A percentile compares a stretch with the other conserved stretches of the same genome.
phyloP scores from a whole-genome alignment of 2,113 vertebrate species.

The Erpornis zantholeuca region DNA sequence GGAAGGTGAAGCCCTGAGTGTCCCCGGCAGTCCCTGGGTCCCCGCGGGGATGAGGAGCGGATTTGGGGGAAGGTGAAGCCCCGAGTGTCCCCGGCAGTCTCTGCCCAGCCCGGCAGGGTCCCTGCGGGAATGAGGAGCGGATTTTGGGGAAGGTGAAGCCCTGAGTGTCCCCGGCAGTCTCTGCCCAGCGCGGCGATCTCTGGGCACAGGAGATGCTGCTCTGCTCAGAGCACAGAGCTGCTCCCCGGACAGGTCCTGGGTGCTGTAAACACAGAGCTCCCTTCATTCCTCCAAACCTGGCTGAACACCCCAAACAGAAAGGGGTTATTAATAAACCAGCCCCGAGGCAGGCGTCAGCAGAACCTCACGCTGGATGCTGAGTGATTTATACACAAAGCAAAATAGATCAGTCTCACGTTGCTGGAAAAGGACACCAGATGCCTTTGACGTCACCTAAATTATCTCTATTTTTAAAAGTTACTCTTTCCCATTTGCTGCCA shows the following conservation, averaged over 20 bases:
- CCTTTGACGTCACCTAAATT: slow-evolving; percentile 59
- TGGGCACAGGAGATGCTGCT: background rate
- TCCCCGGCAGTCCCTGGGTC: too few relatives aligned
- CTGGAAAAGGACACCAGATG: slow-evolving; percentile 61
- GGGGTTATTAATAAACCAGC: background rate
- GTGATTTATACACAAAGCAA: slow-evolving; percentile 52
- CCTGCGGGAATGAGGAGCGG: background rate
- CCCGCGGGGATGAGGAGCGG: background rate
- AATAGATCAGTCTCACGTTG: slow-evolving; percentile 38
- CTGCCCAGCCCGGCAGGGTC: background rate
- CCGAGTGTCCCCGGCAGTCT: background rate
- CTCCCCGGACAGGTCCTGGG: background rate
- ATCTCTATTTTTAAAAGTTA: slow-evolving; percentile 64
- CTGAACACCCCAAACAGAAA: background rate
- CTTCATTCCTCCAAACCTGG: background rate
- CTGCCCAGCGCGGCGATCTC: background rate
- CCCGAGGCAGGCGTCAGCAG: background rate
- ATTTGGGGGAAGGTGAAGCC: background rate
- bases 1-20: too few relatives aligned
- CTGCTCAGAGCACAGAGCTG: background rate
- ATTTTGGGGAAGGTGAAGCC: background rate
- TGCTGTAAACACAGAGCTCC: background rate
- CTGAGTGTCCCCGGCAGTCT: background rate
- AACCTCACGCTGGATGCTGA: background rate
- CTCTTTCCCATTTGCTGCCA: slow-evolving; percentile 55